Percentiles rank a stretch among this genome's conserved stretches.
Conservation (phyloP, 30 jellyfish, hydroid and myxozoan species). For the Turritopsis rubra region DNA sequence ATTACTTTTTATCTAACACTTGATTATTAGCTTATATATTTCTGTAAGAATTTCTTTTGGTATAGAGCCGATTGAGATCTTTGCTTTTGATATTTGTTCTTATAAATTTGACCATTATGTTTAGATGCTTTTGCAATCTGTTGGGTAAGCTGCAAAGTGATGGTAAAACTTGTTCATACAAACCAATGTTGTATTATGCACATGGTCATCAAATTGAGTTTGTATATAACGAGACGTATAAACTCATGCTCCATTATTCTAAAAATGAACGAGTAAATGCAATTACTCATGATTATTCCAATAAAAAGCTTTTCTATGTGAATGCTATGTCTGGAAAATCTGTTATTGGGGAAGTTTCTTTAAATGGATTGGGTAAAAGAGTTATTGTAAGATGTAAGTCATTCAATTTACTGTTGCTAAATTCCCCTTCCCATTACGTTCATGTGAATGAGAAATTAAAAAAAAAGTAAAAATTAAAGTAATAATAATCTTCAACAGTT, state of each 20-base stretch:
- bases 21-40: too few relatives aligned
- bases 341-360: background rate
- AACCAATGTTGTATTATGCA: background rate
- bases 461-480: too few relatives aligned
- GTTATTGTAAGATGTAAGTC: background rate
- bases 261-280: background rate
- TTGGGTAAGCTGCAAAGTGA: too few relatives aligned
- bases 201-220: background rate
- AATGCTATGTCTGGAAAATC: background rate
- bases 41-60: too few relatives aligned
- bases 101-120: too few relatives aligned
- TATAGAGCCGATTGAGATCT: too few relatives aligned
- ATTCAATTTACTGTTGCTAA: background rate
- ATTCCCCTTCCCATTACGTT: background rate
- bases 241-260: background rate
- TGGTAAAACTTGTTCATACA: too few relatives aligned
- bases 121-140: too few relatives aligned
- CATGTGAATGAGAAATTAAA: too few relatives aligned
- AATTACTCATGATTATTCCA: background rate
- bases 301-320: background rate
- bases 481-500: too few relatives aligned
- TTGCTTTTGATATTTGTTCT: too few relatives aligned
- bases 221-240: background rate
- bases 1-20: too few relatives aligned
- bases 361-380: background rate